Conservation (phyloP, 2,888 invertebrate species). For the Phragmatobia fuliginosa region DNA sequence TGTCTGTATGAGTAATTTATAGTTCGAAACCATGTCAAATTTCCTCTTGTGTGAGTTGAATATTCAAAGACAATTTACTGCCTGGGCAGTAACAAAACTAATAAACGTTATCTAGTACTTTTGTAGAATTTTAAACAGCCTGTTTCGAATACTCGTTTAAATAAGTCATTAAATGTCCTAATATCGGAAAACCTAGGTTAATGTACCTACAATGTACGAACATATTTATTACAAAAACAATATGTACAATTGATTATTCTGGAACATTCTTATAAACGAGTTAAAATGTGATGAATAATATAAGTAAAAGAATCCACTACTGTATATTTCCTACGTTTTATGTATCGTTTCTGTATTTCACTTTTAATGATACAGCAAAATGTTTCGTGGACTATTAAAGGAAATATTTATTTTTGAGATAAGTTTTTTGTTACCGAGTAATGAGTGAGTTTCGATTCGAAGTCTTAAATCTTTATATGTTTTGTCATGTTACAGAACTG, state of each 20-base stretch:
- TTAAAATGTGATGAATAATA: conserved; percentile 16
- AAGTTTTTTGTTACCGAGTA: conserved; percentile 31
- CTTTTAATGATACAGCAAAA: conserved; percentile 41
- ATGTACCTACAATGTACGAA: conserved; percentile 36
- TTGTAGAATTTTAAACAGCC: conserved; percentile 23
- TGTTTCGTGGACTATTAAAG: conserved; percentile 34
- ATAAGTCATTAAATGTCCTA: conserved; percentile 30
- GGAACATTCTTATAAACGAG: background rate
- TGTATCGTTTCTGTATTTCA: conserved; percentile 29
- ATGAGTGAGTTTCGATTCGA: conserved; percentile 29
- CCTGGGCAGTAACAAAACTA: conserved; percentile 9
- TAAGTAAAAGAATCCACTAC: conserved; percentile 33
- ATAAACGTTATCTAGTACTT: conserved; percentile 7
- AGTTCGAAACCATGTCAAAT: conserved; percentile 1
- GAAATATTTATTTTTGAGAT: conserved; percentile 34
- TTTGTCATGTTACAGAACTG: conserved; percentile 37
- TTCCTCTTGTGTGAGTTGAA: conserved; percentile 1
- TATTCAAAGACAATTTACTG: conserved; percentile 2
- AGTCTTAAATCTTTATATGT: conserved; percentile 23
- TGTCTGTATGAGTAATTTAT: background rate
- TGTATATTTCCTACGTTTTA: conserved; percentile 21
- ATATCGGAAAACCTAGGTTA: conserved; percentile 24
- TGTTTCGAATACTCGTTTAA: conserved; percentile 33
- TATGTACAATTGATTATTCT: background rate
- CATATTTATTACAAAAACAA: conserved; percentile 37